Base-by-base conservation (phyloP, 2,888 invertebrate species). In the Subacronicta megacephala region DNA sequence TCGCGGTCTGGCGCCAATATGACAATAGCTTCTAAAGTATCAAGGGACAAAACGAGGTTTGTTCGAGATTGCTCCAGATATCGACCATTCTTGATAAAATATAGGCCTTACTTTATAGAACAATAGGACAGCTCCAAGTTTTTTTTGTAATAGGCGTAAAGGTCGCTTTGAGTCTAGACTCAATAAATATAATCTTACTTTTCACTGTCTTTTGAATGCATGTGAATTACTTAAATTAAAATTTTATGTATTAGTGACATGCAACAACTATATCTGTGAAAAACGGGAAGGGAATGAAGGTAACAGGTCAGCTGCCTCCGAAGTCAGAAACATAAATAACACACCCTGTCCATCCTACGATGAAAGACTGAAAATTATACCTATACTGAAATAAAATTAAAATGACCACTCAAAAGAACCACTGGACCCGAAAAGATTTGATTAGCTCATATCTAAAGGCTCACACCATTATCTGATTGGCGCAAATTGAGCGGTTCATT, bases 391-490 rank as follows among this genome's bases (percentile, higher is more conserved):
- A 29, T 7, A 31, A 3, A 9, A n/a, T 10, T 10, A 5, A 23
- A 45, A 42, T n/a, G 7, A 26, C 7, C 7, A 4, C 16, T 44
- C 23, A 41, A 43, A 59, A 40, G 29, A 50, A 13, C 41, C 12
- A 37, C 33, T 23, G 12, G 16, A 38, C 45, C 44, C 10, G 37
- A 43, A 43, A 47, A 47, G 17, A 44, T 42, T 70, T 40, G 58
- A 62, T 69, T 47, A 57, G 29, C 43, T 46, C 13, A 23, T 29
- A 23, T n/a, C 40, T 9, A 41, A 62, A 42, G 51, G 46, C 26
- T 20, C 33, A 45, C 23, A 16, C 36, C 60, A 55, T 65, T 65
- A 70, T 71, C 54, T 58, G 66, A 70, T 65, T 58, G 65, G 53
- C 54, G 50, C 26, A 43, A 52, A 57, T 52, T 45, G 61, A 61